phyloP scores from a whole-genome alignment of 2,888 invertebrate species.

The Scrobipalpa costella region DNA sequence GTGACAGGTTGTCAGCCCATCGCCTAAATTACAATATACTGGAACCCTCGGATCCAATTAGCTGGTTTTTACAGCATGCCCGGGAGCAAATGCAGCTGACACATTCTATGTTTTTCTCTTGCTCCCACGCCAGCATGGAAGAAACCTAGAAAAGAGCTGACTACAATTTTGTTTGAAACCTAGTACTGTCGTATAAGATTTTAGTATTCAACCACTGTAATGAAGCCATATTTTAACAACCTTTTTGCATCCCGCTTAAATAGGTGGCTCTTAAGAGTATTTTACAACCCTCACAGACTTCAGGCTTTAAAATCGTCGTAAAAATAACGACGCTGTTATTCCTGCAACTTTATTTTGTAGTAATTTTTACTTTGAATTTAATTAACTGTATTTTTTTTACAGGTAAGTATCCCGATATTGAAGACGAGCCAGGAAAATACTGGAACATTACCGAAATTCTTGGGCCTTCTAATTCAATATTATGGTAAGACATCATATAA shows the following conservation, averaged over 20 bases:
- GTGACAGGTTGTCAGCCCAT: too few species aligned
- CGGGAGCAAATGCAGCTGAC: too few species aligned
- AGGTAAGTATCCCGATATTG: slow-evolving; percentile 37
- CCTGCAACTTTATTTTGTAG: slow-evolving; percentile 18
- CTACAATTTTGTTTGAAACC: neutral
- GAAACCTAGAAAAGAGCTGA: neutral
- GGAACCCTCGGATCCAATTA: too few species aligned
- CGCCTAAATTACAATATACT: too few species aligned
- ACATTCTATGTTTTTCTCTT: too few species aligned
- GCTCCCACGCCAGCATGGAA: too few species aligned
- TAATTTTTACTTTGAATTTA: slow-evolving; percentile 11
- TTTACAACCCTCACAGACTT: slow-evolving; percentile 19
- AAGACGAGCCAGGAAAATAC: slow-evolving; percentile 6
- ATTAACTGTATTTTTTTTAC: slow-evolving; percentile 31
- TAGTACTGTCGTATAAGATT: slow-evolving; percentile 2
- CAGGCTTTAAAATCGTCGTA: slow-evolving; percentile 19
- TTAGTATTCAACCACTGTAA: slow-evolving; percentile 13
- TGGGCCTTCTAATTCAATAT: slow-evolving; percentile 14
- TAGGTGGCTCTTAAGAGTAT: slow-evolving; percentile 16
- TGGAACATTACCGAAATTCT: neutral
- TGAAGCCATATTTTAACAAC: slow-evolving; percentile 21
- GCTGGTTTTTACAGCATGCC: too few species aligned
- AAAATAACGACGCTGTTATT: slow-evolving; percentile 20
- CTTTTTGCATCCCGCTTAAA: slow-evolving; percentile 17
- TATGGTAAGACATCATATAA: slow-evolving; percentile 8